phyloP scores from a whole-genome alignment of 2,888 invertebrate species.

The Callosobruchus maculatus region DNA sequence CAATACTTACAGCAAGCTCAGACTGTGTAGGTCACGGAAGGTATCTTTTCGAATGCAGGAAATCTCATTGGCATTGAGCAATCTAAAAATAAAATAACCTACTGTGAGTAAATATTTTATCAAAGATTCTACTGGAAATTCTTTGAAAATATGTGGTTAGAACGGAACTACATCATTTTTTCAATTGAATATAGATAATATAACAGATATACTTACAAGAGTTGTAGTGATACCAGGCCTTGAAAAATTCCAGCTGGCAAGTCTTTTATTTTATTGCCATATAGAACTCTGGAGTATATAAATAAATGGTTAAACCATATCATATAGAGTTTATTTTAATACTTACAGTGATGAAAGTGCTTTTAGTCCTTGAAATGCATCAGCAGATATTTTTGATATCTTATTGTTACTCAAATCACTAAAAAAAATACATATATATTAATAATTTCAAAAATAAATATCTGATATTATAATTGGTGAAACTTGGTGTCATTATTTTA shows the following conservation, averaged over 20 bases:
- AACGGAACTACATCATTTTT: too few relatives aligned
- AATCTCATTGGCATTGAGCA: conserved; percentile 95
- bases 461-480: too few relatives aligned
- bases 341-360: conserved; percentile 93
- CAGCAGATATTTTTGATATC: conserved; percentile 84
- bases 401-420: conserved; percentile 95
- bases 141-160: too few relatives aligned
- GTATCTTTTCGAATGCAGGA: conserved; percentile 91
- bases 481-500: too few relatives aligned
- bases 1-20: conserved; percentile 74
- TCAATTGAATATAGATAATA: too few relatives aligned
- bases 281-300: conserved; percentile 71
- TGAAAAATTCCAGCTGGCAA: conserved; percentile 90
- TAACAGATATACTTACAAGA: conserved; percentile 65
- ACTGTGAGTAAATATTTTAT: too few relatives aligned
- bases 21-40: conserved; percentile 81
- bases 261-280: conserved; percentile 97
- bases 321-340: background rate
- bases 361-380: conserved; percentile 87
- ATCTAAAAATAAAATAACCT: conserved; percentile 62
- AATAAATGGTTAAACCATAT: background rate
- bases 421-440: too few relatives aligned
- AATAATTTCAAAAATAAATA: too few relatives aligned
- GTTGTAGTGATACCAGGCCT: conserved; percentile 83
- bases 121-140: too few relatives aligned